Percentiles rank a stretch among this genome's conserved stretches.
These are phyloP conservation scores for Pipra filicauda DNA, from an alignment of 2,113 vertebrate genomes.

Conservation along the genomic window DNA sequence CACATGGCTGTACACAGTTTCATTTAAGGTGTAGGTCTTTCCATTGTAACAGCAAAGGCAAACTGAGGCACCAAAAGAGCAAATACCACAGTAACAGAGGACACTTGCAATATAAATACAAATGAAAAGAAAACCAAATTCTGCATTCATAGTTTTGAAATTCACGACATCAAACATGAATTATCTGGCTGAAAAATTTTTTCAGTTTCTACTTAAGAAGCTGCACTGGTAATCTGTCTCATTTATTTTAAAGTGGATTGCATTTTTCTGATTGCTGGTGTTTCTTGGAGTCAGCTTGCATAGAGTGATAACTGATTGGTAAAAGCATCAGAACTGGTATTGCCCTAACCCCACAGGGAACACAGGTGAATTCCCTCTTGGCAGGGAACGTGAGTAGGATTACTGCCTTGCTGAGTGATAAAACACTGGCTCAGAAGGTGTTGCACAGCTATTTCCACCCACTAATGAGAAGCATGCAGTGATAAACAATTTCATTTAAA, in stretches of 20 bases:
- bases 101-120: background rate
- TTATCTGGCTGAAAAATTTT: background rate
- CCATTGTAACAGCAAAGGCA: constrained; percentile 79
- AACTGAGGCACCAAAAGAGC: constrained; percentile 52
- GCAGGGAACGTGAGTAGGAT: background rate
- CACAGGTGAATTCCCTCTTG: background rate
- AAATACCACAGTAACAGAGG: background rate
- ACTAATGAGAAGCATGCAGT: background rate
- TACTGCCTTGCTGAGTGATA: background rate
- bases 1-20: constrained; percentile 70
- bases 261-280: background rate
- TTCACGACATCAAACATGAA: background rate
- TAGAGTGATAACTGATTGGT: background rate
- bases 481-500: background rate
- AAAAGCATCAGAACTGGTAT: background rate
- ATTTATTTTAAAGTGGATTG: background rate
- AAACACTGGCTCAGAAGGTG: background rate
- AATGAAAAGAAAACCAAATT: background rate
- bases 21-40: constrained; percentile 73
- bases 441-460: background rate
- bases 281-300: background rate
- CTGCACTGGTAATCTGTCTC: background rate
- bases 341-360: background rate
- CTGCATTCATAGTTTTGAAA: background rate
- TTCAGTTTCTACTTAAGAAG: background rate